A percentile compares a stretch with the other conserved stretches of the same genome.
Conservation (phyloP, 92 coral and sea anemone species). For the Diadumene lineata region DNA sequence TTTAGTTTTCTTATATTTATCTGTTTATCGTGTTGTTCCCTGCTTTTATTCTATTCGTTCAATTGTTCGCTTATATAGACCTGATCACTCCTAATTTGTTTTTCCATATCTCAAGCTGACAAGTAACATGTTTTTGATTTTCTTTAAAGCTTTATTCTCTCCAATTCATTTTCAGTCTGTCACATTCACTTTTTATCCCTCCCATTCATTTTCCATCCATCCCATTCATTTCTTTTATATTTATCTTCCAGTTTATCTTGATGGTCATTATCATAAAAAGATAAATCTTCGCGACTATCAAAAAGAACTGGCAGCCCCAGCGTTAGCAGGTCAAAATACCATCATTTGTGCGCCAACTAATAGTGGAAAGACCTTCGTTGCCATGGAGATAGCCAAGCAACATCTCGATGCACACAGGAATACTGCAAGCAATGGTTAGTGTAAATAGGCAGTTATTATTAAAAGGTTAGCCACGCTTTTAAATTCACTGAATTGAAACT, state of each 20-base stretch:
- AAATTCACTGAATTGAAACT: too few species aligned
- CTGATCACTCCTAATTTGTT: too few species aligned
- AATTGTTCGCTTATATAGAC: too few species aligned
- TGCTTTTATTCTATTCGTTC: too few species aligned
- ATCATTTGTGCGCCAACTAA: conserved; percentile 94
- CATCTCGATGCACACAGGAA: conserved; percentile 49
- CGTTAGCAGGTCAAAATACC: conserved; percentile 73
- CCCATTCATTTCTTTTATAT: background rate
- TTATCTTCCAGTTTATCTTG: conserved; percentile 1
- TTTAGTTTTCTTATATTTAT: too few species aligned
- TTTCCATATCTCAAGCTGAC: too few species aligned
- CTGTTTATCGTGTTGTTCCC: too few species aligned
- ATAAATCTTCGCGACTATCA: conserved; percentile 67
- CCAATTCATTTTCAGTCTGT: too few species aligned
- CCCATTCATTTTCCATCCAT: background rate
- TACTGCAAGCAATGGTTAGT: background rate
- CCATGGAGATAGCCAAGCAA: conserved; percentile 64
- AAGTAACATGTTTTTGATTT: too few species aligned
- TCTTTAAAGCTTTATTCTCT: too few species aligned
- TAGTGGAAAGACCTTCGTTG: conserved; percentile 90
- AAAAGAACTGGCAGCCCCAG: conserved; percentile 76
- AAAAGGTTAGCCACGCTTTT: too few species aligned
- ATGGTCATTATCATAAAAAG: conserved; percentile 18
- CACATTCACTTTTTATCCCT: background rate
- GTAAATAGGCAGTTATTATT: background rate